Conservation (phyloP, 1,140 invertebrate genomes). For the Vollenhovia emeryi region DNA sequence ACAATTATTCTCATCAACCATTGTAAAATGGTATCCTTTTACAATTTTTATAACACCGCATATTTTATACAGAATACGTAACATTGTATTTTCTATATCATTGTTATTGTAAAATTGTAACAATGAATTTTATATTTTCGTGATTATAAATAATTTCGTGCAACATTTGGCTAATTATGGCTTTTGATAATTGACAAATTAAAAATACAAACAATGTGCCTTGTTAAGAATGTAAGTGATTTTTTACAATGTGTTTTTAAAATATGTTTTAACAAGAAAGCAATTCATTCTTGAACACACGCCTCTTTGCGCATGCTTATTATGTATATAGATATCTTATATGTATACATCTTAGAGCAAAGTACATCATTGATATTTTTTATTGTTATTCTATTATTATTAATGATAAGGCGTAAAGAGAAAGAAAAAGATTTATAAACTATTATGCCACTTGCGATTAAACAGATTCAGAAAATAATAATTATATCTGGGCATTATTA, state of each 20-base stretch:
- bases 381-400: background rate
- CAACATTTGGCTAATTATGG: background rate
- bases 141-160: background rate
- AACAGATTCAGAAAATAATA: background rate
- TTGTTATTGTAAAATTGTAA: background rate
- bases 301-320: too few species aligned
- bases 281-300: background rate
- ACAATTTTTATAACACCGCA: background rate
- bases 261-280: background rate
- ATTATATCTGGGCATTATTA: background rate
- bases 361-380: background rate
- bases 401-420: background rate
- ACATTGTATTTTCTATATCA: background rate
- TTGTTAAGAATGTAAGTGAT: background rate
- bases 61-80: background rate
- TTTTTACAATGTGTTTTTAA: background rate
- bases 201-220: background rate
- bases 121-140: background rate
- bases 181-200: background rate
- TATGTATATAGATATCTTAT: background rate
- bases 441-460: background rate
- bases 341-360: background rate
- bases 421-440: background rate
- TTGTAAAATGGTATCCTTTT: background rate
- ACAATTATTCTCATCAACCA: background rate